Evolutionary conservation across 2,888 invertebrate species (phyloP).

Genomic region (Andrena dorsata): DNA sequence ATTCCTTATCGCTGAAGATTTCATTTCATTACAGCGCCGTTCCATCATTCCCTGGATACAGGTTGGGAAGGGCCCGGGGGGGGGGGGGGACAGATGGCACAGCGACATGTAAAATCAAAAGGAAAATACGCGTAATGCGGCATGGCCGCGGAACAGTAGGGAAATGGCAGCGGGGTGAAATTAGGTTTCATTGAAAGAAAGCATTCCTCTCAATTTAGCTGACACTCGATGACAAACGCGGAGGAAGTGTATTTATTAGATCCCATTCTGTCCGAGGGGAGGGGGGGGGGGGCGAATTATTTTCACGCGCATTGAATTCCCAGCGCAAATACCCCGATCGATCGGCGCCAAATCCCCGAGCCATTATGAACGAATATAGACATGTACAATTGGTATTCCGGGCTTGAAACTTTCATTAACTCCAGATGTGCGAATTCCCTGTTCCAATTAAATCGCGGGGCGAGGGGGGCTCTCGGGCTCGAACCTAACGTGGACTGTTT

Average conservation of each 20-base stretch:
- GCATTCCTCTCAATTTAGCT: neutral
- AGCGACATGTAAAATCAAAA: neutral
- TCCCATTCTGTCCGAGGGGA: neutral
- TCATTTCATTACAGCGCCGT: too few species aligned
- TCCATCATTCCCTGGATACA: too few species aligned
- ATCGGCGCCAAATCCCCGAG: constrained; percentile 11
- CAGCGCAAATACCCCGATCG: neutral
- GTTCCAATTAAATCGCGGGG: constrained; percentile 48
- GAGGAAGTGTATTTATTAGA: constrained; percentile 8
- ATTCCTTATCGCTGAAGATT: neutral
- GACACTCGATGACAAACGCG: constrained; percentile 2
- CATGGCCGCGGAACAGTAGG: neutral
- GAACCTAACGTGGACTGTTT: constrained; percentile 33
- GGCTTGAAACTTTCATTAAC: constrained; percentile 43
- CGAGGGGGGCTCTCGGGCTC: neutral
- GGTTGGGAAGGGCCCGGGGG: too few species aligned
- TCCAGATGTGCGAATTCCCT: constrained; percentile 51
- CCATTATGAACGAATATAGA: constrained; percentile 19
- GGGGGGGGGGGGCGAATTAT: constrained; percentile 17
- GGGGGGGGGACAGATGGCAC: too few species aligned
- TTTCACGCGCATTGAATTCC: constrained; percentile 19
- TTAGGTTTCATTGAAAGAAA: neutral
- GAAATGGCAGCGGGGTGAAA: neutral
- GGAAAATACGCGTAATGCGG: constrained; percentile 1
- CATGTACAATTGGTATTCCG: constrained; percentile 41